These are phyloP conservation scores for Limnephilus auricula DNA, from an alignment of 2,888 invertebrate genomes.

Conservation along the genomic window DNA sequence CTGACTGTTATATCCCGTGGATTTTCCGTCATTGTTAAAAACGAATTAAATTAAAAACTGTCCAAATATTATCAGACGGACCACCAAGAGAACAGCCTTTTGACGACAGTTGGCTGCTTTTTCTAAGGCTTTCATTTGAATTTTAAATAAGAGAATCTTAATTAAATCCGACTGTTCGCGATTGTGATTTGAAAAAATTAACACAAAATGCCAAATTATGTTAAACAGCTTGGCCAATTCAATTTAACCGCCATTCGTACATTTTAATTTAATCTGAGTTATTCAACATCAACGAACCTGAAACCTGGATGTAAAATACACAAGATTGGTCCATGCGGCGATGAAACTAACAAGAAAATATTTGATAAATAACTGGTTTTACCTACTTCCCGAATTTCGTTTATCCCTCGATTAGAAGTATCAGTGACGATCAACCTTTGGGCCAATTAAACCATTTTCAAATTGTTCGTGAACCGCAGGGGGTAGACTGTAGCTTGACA, in stretches of 20 bases:
- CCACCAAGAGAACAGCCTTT: not conserved
- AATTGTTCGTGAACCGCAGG: too few species aligned
- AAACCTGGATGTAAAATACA: not conserved
- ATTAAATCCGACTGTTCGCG: not conserved
- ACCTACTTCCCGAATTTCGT: too few species aligned
- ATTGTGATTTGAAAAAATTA: not conserved
- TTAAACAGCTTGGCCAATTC: not conserved
- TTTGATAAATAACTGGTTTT: not conserved
- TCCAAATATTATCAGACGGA: not conserved
- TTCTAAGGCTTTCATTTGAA: not conserved
- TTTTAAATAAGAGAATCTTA: slow-evolving; percentile 2
- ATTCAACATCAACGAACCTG: not conserved
- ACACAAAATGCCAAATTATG: not conserved
- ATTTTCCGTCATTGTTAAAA: not conserved
- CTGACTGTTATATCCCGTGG: not conserved
- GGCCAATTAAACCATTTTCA: too few species aligned
- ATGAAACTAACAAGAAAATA: not conserved
- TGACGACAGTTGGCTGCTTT: not conserved
- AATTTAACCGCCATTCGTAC: not conserved
- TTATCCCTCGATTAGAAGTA: too few species aligned
- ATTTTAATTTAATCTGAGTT: not conserved
- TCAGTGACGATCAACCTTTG: too few species aligned
- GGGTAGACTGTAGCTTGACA: too few species aligned
- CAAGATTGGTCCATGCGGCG: not conserved
- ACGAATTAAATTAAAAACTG: not conserved